phyloP scores from a whole-genome alignment of 2,113 vertebrate species.

The Trogon surrucura region DNA sequence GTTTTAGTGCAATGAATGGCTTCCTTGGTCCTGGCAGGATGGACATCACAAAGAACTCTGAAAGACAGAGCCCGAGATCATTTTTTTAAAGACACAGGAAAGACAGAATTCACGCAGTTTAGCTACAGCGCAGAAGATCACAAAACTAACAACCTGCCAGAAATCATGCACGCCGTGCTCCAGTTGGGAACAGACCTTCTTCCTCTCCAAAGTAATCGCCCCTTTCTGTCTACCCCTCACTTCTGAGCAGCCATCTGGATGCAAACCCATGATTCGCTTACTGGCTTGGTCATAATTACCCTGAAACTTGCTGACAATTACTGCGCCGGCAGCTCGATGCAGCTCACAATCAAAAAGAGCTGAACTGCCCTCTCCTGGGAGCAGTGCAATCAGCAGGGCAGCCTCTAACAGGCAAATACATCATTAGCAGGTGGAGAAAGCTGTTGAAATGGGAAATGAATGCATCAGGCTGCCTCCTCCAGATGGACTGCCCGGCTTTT shows the following conservation, averaged over 20 bases:
- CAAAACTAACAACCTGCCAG: neutral
- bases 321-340: neutral
- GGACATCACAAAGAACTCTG: accelerated
- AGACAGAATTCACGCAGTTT: neutral
- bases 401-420: neutral
- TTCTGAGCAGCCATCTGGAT: neutral
- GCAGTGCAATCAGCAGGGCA: slow-evolving; percentile 23
- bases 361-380: slow-evolving; percentile 60
- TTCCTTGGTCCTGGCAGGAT: neutral
- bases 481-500: neutral
- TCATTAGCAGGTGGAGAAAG: neutral
- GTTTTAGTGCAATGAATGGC: accelerated
- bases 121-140: neutral
- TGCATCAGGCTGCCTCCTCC: neutral
- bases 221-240: neutral
- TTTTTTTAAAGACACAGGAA: neutral
- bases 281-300: neutral
- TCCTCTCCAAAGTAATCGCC: neutral
- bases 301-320: neutral
- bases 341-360: neutral
- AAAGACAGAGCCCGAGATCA: neutral
- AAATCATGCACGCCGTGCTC: neutral
- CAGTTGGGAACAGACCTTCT: neutral
- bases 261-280: neutral
- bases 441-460: neutral